Percentiles rank a stretch among this genome's conserved stretches.
Conservation (phyloP, 1,140 invertebrate species). For the Papilio machaon region DNA sequence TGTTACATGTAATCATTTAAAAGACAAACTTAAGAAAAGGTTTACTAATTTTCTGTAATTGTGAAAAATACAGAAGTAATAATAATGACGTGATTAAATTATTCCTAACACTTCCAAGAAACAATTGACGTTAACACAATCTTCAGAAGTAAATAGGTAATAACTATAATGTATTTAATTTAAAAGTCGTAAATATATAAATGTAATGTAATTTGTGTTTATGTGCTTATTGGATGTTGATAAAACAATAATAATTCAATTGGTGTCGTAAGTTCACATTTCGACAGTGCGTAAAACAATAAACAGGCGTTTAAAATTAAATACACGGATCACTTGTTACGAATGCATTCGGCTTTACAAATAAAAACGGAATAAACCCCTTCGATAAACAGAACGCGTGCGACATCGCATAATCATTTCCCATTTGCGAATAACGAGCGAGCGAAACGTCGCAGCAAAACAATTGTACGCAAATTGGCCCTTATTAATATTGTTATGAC, state of each 20-base stretch:
- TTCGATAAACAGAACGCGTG: constrained; percentile 35
- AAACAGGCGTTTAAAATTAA: constrained; percentile 34
- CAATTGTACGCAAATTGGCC: constrained; percentile 45
- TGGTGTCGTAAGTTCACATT: constrained; percentile 10
- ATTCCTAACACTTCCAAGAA: no score
- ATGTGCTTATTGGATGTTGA: background rate
- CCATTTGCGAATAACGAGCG: constrained; percentile 38
- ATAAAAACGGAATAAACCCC: constrained; percentile 36
- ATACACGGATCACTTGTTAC: constrained; percentile 30
- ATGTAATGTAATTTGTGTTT: background rate
- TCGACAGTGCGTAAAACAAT: constrained; percentile 29
- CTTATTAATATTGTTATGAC: constrained; percentile 43
- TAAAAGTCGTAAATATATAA: no score
- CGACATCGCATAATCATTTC: constrained; percentile 34
- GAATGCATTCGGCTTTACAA: constrained; percentile 34
- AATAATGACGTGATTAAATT: no score
- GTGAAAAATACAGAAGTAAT: no score
- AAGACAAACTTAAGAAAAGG: no score
- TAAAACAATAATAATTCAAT: constrained; percentile 12
- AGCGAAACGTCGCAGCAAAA: constrained; percentile 44
- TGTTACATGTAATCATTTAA: background rate
- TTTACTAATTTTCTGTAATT: no score
- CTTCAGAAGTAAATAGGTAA: no score
- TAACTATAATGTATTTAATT: no score
- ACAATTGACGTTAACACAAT: no score